phyloP scores from a whole-genome alignment of 2,888 invertebrate species.

The Metallyticus violacea region DNA sequence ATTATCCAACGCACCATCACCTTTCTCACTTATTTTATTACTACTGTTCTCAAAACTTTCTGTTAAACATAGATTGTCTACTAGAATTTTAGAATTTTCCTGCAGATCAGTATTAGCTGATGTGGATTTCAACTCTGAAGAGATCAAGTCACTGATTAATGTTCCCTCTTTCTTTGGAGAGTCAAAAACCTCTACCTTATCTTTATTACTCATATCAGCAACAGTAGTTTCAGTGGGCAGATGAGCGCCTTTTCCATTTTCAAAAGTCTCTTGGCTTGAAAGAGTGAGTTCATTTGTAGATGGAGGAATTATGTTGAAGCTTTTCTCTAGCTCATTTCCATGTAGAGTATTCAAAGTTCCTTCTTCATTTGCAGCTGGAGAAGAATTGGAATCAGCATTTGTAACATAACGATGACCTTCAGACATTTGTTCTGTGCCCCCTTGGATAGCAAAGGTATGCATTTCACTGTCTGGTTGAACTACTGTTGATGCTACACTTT shows the following conservation, averaged over 20 bases:
- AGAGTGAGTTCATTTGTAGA: not conserved
- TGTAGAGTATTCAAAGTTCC: not conserved
- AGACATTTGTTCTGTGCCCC: conserved; percentile 47
- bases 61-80: not conserved
- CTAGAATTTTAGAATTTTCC: not conserved
- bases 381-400: conserved; percentile 18
- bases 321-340: not conserved
- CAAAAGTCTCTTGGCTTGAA: not conserved
- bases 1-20: not conserved
- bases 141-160: not conserved
- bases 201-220: not conserved
- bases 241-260: not conserved
- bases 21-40: not conserved
- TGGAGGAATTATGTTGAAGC: not conserved
- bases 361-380: not conserved
- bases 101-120: not conserved
- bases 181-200: not conserved
- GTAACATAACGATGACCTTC: conserved; percentile 30
- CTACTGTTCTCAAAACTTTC: not conserved
- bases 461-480: conserved; percentile 14
- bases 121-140: not conserved
- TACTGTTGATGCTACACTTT: not conserved
- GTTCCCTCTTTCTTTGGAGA: not conserved
- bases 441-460: conserved; percentile 37
- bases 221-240: not conserved